These are phyloP conservation scores for Channa striata DNA, from an alignment of 2,797 vertebrate species.

Conservation along the genomic window DNA sequence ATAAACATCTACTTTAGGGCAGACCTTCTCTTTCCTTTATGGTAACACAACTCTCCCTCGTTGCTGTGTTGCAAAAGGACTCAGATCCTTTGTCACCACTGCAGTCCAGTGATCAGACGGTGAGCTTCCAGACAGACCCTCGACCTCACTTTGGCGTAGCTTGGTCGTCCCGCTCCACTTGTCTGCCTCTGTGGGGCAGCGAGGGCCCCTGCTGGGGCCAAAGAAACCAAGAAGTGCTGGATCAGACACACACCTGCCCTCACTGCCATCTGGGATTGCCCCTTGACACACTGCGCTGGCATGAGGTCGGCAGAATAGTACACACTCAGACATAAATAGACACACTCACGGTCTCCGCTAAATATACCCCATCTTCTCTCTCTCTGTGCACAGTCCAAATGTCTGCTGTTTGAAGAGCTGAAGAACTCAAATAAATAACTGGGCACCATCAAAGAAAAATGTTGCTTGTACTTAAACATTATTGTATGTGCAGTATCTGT, in stretches of 20 bases:
- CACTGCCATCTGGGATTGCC: constrained; percentile 82
- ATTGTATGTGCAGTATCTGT: constrained; percentile 8
- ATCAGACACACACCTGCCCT: constrained; percentile 78
- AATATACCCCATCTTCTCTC: constrained; percentile 23
- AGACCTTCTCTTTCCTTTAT: not conserved
- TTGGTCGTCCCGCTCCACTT: constrained; percentile 82
- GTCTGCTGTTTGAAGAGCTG: constrained; percentile 77
- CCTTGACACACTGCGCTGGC: constrained; percentile 83
- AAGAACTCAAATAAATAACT: constrained; percentile 69
- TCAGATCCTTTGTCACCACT: constrained; percentile 44
- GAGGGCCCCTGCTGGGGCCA: constrained; percentile 76
- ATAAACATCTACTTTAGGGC: not conserved
- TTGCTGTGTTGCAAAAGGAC: constrained; percentile 60
- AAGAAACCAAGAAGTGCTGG: constrained; percentile 61
- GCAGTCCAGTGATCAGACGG: constrained; percentile 69
- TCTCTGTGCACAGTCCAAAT: constrained; percentile 84
- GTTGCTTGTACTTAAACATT: not conserved
- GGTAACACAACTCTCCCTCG: constrained; percentile 10
- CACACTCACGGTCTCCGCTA: not conserved
- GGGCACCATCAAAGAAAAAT: constrained; percentile 2
- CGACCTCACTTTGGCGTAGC: constrained; percentile 86
- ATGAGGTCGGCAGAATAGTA: constrained; percentile 74
- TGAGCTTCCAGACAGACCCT: constrained; percentile 84
- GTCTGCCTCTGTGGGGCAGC: constrained; percentile 83
- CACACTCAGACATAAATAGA: constrained; percentile 43